phyloP scores from a whole-genome alignment of 1,140 invertebrate species.

The Carposina sasakii region DNA sequence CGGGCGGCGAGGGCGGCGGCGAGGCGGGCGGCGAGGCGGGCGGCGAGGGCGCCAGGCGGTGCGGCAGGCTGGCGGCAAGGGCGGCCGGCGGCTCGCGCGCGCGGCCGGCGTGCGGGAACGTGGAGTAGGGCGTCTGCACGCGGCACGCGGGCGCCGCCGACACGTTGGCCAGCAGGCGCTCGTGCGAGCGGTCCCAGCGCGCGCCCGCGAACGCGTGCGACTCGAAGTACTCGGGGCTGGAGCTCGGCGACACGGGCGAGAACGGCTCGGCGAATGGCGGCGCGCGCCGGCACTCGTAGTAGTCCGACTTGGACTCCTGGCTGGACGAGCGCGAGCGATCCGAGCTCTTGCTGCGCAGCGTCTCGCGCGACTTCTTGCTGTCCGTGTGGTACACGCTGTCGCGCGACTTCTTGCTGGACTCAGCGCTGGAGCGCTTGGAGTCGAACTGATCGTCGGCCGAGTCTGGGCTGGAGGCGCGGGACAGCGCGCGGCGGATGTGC shows the following conservation, averaged over 20 bases:
- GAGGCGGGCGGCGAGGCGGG: too few relatives aligned
- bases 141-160: too few relatives aligned
- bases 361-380: conserved; percentile 76
- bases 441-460: conserved; percentile 79
- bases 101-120: conserved; percentile 73
- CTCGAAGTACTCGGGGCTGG: conserved; percentile 80
- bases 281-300: conserved; percentile 63
- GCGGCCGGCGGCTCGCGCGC: conserved; percentile 61
- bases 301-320: conserved; percentile 77
- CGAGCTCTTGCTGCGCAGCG: conserved; percentile 74
- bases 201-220: too few relatives aligned
- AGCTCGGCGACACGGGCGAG: conserved; percentile 73
- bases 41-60: conserved; percentile 73
- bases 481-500: conserved; percentile 75
- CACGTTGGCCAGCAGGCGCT: too few relatives aligned
- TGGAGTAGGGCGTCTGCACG: conserved; percentile 76
- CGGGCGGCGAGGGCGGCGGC: too few relatives aligned
- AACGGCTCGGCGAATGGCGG: conserved; percentile 57
- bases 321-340: conserved; percentile 75
- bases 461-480: conserved; percentile 78
- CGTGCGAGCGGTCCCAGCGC: too few relatives aligned
- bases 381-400: conserved; percentile 77
- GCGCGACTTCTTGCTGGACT: conserved; percentile 76
- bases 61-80: conserved; percentile 70
- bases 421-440: conserved; percentile 75